Conservation (phyloP, 1,140 invertebrate genomes). For the Phenacoccus solenopsis region DNA sequence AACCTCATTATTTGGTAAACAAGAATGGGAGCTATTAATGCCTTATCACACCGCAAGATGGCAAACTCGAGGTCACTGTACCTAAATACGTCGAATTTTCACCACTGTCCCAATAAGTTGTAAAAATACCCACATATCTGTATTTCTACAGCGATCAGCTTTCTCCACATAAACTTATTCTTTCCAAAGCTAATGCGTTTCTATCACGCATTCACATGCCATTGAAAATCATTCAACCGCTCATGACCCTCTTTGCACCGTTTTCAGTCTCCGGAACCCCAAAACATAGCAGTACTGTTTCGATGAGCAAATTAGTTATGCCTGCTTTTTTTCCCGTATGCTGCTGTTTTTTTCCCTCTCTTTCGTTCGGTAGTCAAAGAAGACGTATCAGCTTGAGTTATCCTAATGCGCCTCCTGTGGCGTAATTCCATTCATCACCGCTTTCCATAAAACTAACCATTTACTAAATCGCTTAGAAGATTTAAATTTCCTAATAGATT, state of each 20-base stretch:
- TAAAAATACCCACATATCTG: too few relatives aligned
- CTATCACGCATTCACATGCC: not conserved
- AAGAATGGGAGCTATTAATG: not conserved
- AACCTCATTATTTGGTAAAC: not conserved
- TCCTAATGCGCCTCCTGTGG: not conserved
- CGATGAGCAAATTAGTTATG: not conserved
- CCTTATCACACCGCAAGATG: too few relatives aligned
- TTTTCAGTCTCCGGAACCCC: not conserved
- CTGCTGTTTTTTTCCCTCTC: not conserved
- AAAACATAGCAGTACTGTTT: not conserved
- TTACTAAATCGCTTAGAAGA: not conserved
- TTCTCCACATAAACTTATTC: too few relatives aligned
- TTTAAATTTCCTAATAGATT: constrained; percentile 3
- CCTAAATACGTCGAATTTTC: too few relatives aligned
- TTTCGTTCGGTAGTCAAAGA: not conserved
- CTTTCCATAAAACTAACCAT: not conserved
- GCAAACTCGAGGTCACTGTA: too few relatives aligned
- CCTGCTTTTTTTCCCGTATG: not conserved
- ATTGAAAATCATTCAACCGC: not conserved
- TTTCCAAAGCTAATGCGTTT: not conserved
- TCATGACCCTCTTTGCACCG: not conserved
- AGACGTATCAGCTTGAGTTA: not conserved
- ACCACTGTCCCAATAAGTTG: too few relatives aligned
- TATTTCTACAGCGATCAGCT: too few relatives aligned
- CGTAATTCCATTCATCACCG: not conserved